Evolutionary conservation across 2,113 vertebrate species (phyloP), one percentile per base, ranked within the genome.

Genomic region (Blennius ocellaris): DNA sequence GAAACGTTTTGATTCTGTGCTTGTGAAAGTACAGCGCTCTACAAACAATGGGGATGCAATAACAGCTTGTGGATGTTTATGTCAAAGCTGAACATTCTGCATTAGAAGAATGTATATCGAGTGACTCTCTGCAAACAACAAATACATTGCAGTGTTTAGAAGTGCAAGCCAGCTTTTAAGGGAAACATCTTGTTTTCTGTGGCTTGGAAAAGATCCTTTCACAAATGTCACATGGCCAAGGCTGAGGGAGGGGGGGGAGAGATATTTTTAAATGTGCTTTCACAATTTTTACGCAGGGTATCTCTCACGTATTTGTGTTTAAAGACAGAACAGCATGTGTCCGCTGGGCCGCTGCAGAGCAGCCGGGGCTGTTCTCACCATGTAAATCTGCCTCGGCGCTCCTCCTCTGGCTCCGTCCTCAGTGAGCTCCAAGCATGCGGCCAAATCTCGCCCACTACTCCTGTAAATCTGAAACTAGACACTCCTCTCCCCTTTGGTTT

Each of bases 391-490:
- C 82, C 82, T 71, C 73, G 51, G 57, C 68, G 15, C 78, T 79
- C 83, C 87, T 88, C 85, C 86, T 89, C 57, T 79, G 85, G 78
- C 77, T 74, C 69, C 6, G 76, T 83, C 85, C 84, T 82, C 78
- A 11, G 71, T 81, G 84, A 68, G 63, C 80, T 78, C 64, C 70
- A 78, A 83, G 90, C 76, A 74, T 71, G 61, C 60, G 8, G 81
- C 84, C 89, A 88, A 85, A 78, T 80, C 76, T 84, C 75, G 80
- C 85, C 80, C 82, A 85, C 78, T 69, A 69, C 87, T 60, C 62
- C 82, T 47, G 85, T 92, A 93, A 92, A 93, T 94, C 87, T 89
- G 85, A 90, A 87, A 88, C 75, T 21, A 75, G 82, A 89, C 78
- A 84, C 80, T 62, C 57, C 69, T 74, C 62, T 75, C 68, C 76